These are phyloP conservation scores for Cryptotis parvus DNA, from an alignment of 2,113 vertebrate genomes.

Conservation along the genomic window DNA sequence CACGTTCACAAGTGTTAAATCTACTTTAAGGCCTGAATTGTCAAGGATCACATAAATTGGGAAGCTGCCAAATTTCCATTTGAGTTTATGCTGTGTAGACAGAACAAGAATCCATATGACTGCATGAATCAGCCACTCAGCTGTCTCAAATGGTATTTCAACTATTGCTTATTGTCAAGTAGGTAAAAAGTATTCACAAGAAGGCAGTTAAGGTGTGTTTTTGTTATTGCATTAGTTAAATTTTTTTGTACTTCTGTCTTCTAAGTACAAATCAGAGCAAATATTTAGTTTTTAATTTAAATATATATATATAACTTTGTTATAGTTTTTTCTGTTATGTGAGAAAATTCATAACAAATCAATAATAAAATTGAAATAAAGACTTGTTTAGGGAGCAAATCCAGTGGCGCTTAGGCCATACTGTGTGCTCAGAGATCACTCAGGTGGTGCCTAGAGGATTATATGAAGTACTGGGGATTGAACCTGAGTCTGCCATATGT, in stretches of 20 bases:
- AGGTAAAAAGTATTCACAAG: conserved; percentile 20
- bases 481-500: too few species aligned
- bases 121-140: conserved; percentile 43
- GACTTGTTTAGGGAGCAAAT: neutral
- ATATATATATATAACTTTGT: neutral
- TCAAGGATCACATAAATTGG: conserved; percentile 63
- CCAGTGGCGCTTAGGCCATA: too few species aligned
- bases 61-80: conserved; percentile 70
- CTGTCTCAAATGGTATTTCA: conserved; percentile 47
- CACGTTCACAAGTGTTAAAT: conserved; percentile 59
- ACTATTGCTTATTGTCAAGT: neutral
- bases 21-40: conserved; percentile 64
- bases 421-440: too few species aligned
- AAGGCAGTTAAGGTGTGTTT: neutral
- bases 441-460: too few species aligned
- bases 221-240: neutral
- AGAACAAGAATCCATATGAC: conserved; percentile 43
- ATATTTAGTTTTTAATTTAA: conserved; percentile 21
- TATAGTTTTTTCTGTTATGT: neutral
- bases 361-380: neutral
- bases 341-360: neutral
- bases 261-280: neutral
- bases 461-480: too few species aligned
- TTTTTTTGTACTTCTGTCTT: neutral
- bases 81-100: conserved; percentile 58